Conservation (phyloP, 2,797 vertebrate species). For the Pseudocheirus occidentalis region DNA sequence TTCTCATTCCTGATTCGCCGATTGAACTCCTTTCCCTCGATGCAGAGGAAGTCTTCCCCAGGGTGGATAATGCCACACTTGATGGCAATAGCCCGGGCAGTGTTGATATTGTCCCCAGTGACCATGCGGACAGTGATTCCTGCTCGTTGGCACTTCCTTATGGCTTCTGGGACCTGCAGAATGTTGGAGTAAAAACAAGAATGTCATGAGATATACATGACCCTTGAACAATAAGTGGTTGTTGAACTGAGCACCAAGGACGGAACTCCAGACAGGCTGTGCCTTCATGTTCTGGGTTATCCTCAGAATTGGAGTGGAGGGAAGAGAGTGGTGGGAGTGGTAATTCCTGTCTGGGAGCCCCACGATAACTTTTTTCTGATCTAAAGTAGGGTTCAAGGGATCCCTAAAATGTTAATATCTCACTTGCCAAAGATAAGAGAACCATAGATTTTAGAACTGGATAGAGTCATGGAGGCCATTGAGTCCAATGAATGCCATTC, state of each 20-base stretch:
- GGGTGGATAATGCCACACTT: slow-evolving; percentile 99
- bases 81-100: slow-evolving; percentile 97
- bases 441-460: background rate
- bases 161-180: slow-evolving; percentile 95
- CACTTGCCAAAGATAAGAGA: background rate
- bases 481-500: slow-evolving; percentile 22
- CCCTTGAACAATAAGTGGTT: slow-evolving; percentile 65
- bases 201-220: slow-evolving; percentile 61
- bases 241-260: slow-evolving; percentile 43
- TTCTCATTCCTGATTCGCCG: slow-evolving; percentile 98
- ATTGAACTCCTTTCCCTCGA: slow-evolving; percentile 99
- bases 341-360: background rate
- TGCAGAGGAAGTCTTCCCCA: slow-evolving; percentile 97
- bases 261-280: background rate
- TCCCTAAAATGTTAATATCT: background rate
- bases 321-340: background rate
- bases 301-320: background rate
- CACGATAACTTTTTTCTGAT: background rate
- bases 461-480: slow-evolving; percentile 47
- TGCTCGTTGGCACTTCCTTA: slow-evolving; percentile 95
- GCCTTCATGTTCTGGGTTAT: slow-evolving; percentile 47
- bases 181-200: slow-evolving; percentile 7
- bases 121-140: slow-evolving; percentile 99
- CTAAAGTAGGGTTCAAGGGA: background rate
- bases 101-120: slow-evolving; percentile 99